These are phyloP conservation scores for Eublepharis macularius DNA, from an alignment of 2,113 vertebrate genomes.

Conservation along the genomic window DNA sequence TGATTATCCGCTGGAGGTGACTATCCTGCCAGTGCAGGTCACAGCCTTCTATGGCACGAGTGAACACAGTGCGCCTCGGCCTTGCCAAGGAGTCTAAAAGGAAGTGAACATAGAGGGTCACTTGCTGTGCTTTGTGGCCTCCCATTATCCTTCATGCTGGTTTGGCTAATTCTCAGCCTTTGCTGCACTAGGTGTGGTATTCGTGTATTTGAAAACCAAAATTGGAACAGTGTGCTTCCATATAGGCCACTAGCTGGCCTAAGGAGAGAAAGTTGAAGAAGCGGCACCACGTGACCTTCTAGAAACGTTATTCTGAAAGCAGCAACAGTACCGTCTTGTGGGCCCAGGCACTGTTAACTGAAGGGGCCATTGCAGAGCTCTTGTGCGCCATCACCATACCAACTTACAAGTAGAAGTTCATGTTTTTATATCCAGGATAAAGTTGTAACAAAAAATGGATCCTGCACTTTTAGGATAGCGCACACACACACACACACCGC, in stretches of 20 bases:
- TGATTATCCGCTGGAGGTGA: conserved; percentile 97
- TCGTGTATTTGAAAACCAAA: neutral
- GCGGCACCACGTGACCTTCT: neutral
- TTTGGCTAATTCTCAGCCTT: neutral
- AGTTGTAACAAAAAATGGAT: neutral
- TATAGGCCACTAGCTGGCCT: neutral
- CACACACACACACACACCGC: neutral
- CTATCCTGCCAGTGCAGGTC: conserved; percentile 99
- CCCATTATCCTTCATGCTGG: neutral
- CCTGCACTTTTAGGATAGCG: neutral
- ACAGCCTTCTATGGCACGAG: conserved; percentile 92
- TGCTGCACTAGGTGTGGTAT: neutral
- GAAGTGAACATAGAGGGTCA: conserved; percentile 25
- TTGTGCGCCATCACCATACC: neutral
- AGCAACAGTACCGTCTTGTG: neutral
- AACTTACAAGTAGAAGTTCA: neutral
- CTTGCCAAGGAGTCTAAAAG: conserved; percentile 87
- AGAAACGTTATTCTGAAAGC: neutral
- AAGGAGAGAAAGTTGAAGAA: neutral
- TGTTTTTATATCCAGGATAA: neutral
- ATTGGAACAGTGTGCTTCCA: neutral
- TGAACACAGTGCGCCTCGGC: conserved; percentile 94
- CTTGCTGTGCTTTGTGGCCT: neutral
- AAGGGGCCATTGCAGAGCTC: neutral
- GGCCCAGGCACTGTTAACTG: neutral